phyloP scores from a whole-genome alignment of 2,113 vertebrate species.

The Formicarius rufipectus region DNA sequence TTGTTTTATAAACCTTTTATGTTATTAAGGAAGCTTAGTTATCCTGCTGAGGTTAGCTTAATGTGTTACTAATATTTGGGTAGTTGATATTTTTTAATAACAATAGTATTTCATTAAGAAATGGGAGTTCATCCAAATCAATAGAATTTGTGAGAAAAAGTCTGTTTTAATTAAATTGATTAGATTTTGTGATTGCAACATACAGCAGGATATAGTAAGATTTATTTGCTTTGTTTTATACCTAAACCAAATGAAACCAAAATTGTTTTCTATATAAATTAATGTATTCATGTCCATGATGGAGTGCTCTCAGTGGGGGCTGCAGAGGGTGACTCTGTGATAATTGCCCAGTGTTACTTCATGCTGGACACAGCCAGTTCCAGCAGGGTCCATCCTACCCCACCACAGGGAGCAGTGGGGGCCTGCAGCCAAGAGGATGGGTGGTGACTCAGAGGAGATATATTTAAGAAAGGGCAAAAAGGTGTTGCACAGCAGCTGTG shows the following conservation, averaged over 20 bases:
- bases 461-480: neutral
- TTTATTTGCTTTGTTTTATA: neutral
- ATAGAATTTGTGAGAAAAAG: neutral
- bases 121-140: neutral
- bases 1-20: neutral
- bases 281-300: neutral
- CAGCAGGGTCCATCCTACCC: accelerated
- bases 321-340: neutral
- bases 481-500: neutral
- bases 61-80: neutral
- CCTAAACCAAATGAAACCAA: neutral
- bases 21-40: neutral
- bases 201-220: neutral
- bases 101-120: neutral
- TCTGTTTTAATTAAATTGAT: neutral
- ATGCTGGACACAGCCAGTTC: accelerated
- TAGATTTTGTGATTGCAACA: neutral
- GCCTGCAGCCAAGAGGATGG: no score
- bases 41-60: neutral
- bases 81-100: neutral
- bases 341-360: neutral
- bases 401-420: accelerated
- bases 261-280: neutral
- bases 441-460: neutral
- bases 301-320: accelerated